A percentile compares a stretch with the other conserved stretches of the same genome.
Conservation (phyloP, 2,888 invertebrate genomes). For the Aporophyla nigra region DNA sequence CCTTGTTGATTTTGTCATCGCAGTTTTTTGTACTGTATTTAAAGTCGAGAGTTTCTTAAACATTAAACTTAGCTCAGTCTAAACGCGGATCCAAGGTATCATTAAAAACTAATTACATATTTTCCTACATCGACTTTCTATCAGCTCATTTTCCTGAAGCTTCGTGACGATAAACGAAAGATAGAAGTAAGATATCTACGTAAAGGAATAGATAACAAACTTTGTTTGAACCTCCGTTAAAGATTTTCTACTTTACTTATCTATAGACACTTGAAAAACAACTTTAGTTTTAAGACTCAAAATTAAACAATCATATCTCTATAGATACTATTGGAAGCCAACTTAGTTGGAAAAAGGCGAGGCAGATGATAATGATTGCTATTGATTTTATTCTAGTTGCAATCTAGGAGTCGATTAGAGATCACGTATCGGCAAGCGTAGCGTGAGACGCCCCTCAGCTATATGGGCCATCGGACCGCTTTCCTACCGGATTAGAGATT, state of each 20-base stretch:
- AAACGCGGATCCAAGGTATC: neutral
- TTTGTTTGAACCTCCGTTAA: neutral
- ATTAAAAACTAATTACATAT: neutral
- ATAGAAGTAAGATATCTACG: neutral
- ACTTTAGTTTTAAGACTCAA: neutral
- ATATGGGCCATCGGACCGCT: neutral
- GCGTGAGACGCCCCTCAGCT: neutral
- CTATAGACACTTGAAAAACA: neutral
- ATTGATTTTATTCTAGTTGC: no score
- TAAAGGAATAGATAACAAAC: neutral
- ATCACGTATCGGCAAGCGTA: neutral
- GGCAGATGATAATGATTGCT: no score
- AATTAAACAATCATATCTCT: neutral
- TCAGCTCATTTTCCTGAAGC: neutral
- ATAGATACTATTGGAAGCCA: no score
- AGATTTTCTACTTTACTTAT: neutral
- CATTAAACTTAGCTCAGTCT: neutral
- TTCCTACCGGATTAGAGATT: no score
- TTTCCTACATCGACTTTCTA: neutral
- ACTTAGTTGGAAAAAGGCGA: no score
- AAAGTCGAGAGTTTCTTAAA: neutral
- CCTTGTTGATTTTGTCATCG: constrained; percentile 13
- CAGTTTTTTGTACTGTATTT: neutral
- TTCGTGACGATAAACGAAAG: neutral
- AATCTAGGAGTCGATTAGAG: neutral